These are phyloP conservation scores for Poliocrania exsul DNA, from an alignment of 2,797 vertebrate genomes.

Conservation along the genomic window DNA sequence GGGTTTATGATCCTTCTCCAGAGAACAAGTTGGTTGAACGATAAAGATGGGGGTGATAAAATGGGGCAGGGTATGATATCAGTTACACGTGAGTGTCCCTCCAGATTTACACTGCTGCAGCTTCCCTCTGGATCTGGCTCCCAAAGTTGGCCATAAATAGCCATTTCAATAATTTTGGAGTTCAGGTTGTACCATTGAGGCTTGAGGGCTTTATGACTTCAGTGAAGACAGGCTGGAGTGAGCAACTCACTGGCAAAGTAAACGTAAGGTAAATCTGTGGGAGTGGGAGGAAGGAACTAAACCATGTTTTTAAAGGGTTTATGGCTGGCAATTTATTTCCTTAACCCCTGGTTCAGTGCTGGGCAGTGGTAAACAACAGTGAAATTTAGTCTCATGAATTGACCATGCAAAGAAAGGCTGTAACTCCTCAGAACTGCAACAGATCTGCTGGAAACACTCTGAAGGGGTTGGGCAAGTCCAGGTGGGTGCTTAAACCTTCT, in stretches of 20 bases:
- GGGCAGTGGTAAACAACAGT: conserved; percentile 13
- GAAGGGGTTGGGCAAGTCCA: neutral
- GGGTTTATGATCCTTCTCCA: conserved; percentile 59
- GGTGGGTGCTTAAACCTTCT: neutral
- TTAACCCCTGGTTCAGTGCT: conserved; percentile 12
- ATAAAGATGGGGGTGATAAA: conserved; percentile 56
- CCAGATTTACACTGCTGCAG: neutral
- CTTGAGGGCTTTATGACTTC: neutral
- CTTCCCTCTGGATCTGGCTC: neutral
- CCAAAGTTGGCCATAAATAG: neutral
- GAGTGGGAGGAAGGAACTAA: conserved; percentile 4
- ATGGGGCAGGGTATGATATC: conserved; percentile 15
- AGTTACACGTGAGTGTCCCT: conserved; percentile 15
- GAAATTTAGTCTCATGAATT: neutral
- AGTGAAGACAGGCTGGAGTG: neutral
- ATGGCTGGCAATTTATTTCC: conserved; percentile 14
- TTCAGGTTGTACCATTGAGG: neutral
- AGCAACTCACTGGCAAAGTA: neutral
- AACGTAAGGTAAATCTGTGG: neutral
- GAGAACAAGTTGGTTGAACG: conserved; percentile 32
- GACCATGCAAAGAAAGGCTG: neutral
- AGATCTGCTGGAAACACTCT: neutral
- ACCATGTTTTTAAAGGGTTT: conserved; percentile 26
- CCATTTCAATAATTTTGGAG: neutral
- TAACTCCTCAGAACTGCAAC: neutral